Conservation (phyloP, 1,140 invertebrate species). For the Diachasmimorpha longicaudata region DNA sequence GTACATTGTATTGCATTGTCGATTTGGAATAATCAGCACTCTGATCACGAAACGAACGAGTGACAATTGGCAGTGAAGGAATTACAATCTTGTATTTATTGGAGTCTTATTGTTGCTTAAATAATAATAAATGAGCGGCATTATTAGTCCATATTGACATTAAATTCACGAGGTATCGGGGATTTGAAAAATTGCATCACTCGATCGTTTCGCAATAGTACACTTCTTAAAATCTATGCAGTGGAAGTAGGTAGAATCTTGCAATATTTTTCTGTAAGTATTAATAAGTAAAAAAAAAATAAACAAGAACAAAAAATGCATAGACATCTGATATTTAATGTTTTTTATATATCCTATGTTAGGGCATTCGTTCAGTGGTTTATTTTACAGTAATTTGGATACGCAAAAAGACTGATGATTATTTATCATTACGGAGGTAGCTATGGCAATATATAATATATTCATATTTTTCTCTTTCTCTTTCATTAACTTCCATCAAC, state of each 20-base stretch:
- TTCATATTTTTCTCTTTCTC: conserved; percentile 21
- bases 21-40: conserved; percentile 57
- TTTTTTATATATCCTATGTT: conserved; percentile 18
- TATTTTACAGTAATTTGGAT: conserved; percentile 23
- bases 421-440: conserved; percentile 54
- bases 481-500: not conserved
- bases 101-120: not conserved
- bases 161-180: not conserved
- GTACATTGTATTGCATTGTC: conserved; percentile 61
- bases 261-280: conserved; percentile 29
- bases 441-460: conserved; percentile 52
- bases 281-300: conserved; percentile 27
- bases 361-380: conserved; percentile 21
- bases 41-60: conserved; percentile 45
- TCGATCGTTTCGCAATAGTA: conserved; percentile 12
- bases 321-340: conserved; percentile 26
- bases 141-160: not conserved
- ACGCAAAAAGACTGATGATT: conserved; percentile 46
- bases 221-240: conserved; percentile 23
- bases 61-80: conserved; percentile 50
- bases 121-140: not conserved
- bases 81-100: not conserved
- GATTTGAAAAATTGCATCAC: not conserved
- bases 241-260: conserved; percentile 25
- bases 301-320: conserved; percentile 25